phyloP scores from a whole-genome alignment of 2,797 vertebrate species.

The Alexandromys oeconomus region DNA sequence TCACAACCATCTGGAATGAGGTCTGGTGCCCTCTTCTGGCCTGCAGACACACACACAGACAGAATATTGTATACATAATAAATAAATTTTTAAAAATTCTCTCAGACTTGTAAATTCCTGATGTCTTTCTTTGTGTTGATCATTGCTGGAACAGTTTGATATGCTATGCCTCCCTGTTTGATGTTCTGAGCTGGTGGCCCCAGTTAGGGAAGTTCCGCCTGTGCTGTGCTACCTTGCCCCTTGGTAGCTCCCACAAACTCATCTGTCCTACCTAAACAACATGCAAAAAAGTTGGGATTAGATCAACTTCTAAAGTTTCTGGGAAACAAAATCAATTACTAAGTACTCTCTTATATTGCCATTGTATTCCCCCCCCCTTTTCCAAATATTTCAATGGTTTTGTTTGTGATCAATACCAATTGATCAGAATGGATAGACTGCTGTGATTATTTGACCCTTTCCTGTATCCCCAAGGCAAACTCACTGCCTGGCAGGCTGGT shows the following conservation, averaged over 20 bases:
- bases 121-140: background rate
- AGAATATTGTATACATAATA: too few relatives aligned
- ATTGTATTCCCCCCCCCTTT: background rate
- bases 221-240: background rate
- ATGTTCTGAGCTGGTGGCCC: background rate
- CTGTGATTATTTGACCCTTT: background rate
- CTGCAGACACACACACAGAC: too few relatives aligned
- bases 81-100: background rate
- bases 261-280: background rate
- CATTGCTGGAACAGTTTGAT: background rate
- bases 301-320: background rate
- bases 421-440: background rate
- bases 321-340: background rate
- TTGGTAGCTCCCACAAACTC: background rate
- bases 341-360: background rate
- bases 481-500: background rate
- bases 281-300: background rate
- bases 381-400: background rate
- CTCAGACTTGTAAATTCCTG: background rate
- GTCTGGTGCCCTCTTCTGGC: too few relatives aligned
- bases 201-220: background rate
- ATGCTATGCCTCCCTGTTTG: background rate
- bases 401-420: background rate
- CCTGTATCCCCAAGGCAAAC: background rate
- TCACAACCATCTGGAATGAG: too few relatives aligned